Conservation (phyloP, 2,113 vertebrate genomes). For the Ptychochromis oligacanthus region DNA sequence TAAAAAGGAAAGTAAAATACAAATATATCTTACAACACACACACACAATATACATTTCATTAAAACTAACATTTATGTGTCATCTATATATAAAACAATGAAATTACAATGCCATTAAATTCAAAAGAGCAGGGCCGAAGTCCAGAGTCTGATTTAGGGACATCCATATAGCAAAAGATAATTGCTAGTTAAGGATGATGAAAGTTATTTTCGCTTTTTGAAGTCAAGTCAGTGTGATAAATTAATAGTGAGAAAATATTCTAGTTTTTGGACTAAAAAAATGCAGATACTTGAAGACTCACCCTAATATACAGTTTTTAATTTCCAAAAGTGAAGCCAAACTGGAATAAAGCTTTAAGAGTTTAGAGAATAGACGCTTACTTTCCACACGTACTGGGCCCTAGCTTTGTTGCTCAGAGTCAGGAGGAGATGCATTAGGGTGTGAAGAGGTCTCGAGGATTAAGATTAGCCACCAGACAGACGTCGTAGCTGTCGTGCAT, state of each 20-base stretch:
- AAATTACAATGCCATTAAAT: not conserved
- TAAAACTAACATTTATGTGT: not conserved
- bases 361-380: not conserved
- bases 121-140: too few species aligned
- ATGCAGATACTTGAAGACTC: too few species aligned
- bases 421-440: conserved; percentile 72
- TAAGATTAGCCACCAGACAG: conserved; percentile 90
- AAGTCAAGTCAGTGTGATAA: not conserved
- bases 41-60: not conserved
- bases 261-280: not conserved
- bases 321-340: not conserved
- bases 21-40: not conserved
- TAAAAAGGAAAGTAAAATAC: too few species aligned
- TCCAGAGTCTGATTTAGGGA: not conserved
- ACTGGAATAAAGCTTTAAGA: not conserved
- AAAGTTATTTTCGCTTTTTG: not conserved
- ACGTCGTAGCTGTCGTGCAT: conserved; percentile 92
- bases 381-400: not conserved
- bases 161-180: too few species aligned
- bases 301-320: not conserved
- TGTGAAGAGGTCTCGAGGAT: conserved; percentile 88
- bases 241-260: not conserved
- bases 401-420: conserved; percentile 57
- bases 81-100: not conserved
- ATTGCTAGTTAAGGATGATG: too few species aligned